Conservation (phyloP, 2,113 vertebrate species). For the Epinephelus cyanopodus region DNA sequence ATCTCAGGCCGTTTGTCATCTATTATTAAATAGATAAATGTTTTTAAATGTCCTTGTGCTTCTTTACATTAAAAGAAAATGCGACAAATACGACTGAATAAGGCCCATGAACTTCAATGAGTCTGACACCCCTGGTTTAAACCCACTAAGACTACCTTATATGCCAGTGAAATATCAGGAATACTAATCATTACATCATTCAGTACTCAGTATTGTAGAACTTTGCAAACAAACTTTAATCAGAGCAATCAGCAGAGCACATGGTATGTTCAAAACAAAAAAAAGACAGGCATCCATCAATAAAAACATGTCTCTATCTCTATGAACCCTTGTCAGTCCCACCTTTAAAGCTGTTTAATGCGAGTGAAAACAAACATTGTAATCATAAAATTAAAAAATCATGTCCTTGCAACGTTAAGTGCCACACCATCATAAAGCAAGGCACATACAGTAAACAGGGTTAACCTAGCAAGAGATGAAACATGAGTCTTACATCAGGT, state of each 20-base stretch:
- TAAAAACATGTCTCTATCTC: slow-evolving; percentile 25
- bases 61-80: too few relatives aligned
- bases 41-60: too few relatives aligned
- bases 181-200: slow-evolving; percentile 14
- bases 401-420: slow-evolving; percentile 30
- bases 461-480: slow-evolving; percentile 22
- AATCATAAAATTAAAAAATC: slow-evolving; percentile 30
- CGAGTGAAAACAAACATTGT: slow-evolving; percentile 42
- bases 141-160: too few relatives aligned
- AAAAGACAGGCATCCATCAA: slow-evolving; percentile 15
- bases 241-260: slow-evolving; percentile 41
- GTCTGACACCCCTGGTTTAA: too few relatives aligned
- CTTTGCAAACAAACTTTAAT: slow-evolving; percentile 63
- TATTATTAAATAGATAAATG: too few relatives aligned
- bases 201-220: slow-evolving; percentile 15
- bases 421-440: slow-evolving; percentile 39
- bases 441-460: slow-evolving; percentile 60
- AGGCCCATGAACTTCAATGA: too few relatives aligned
- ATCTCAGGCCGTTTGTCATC: too few relatives aligned
- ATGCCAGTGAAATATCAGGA: too few relatives aligned
- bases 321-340: slow-evolving; percentile 20
- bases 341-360: slow-evolving; percentile 64
- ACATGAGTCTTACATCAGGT: not conserved
- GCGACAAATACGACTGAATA: too few relatives aligned
- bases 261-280: slow-evolving; percentile 27